A percentile compares a stretch with the other conserved stretches of the same genome.
phyloP scores from a whole-genome alignment of 2,113 vertebrate species.

The Halichoeres trimaculatus region DNA sequence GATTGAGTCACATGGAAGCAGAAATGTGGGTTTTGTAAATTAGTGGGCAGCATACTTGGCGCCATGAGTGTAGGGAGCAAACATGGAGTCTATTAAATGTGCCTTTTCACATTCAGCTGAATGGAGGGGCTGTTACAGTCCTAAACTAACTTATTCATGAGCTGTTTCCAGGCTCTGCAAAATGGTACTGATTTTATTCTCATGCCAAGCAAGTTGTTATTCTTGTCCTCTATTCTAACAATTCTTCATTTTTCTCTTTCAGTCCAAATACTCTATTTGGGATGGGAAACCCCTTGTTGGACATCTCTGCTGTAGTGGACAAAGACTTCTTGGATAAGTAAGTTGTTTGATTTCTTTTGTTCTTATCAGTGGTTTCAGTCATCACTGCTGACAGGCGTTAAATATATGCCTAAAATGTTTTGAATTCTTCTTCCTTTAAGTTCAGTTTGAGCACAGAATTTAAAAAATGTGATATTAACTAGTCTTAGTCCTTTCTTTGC shows the following conservation, averaged over 20 bases:
- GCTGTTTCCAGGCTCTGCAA: background rate
- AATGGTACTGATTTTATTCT: background rate
- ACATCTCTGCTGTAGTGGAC: constrained; percentile 95
- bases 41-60: no score
- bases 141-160: background rate
- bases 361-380: background rate
- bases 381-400: background rate
- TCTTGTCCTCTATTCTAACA: constrained; percentile 4
- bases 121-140: background rate
- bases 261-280: constrained; percentile 97
- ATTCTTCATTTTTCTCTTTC: constrained; percentile 66
- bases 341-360: constrained; percentile 56
- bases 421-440: background rate
- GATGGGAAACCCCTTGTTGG: constrained; percentile 97
- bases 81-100: background rate
- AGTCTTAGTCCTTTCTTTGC: no score
- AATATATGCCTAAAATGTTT: background rate
- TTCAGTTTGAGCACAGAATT: background rate
- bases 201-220: background rate
- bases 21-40: constrained; percentile 16
- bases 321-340: constrained; percentile 98
- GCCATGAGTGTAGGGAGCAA: background rate
- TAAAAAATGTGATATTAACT: no score
- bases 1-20: constrained; percentile 28
- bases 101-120: background rate